These are phyloP conservation scores for Cyanoramphus novaezelandiae DNA, from an alignment of 2,113 vertebrate genomes.

Conservation along the genomic window DNA sequence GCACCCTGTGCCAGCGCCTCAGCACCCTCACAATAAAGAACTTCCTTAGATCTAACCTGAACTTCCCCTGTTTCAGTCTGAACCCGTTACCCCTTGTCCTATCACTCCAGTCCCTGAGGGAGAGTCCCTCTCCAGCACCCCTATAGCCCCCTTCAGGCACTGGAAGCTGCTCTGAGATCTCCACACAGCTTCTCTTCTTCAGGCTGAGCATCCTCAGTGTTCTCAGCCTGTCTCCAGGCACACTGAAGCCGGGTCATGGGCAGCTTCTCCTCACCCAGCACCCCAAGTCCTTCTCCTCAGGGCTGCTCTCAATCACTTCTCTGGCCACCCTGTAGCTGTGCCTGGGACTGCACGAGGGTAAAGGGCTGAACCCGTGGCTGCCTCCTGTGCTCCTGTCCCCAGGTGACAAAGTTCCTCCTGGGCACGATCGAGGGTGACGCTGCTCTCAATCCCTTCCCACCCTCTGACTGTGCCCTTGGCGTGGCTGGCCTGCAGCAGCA, in stretches of 20 bases:
- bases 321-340: not conserved
- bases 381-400: not conserved
- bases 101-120: not conserved
- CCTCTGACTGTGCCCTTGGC: not conserved
- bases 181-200: not conserved
- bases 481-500: not conserved
- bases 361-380: not conserved
- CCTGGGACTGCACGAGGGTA: rapidly evolving
- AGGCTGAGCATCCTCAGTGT: not conserved
- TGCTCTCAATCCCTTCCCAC: not conserved
- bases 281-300: not conserved
- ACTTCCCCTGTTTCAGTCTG: not conserved
- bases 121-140: not conserved
- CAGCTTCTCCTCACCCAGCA: not conserved
- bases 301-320: not conserved
- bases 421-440: rapidly evolving
- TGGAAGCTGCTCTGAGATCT: not conserved
- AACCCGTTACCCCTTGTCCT: not conserved
- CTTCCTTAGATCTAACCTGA: too few relatives aligned
- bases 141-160: not conserved
- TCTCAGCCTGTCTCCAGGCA: not conserved
- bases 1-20: too few relatives aligned
- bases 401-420: not conserved
- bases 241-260: not conserved
- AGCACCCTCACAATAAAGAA: too few relatives aligned